These are phyloP conservation scores for Aethes cnicana DNA, from an alignment of 2,888 invertebrate species.

Conservation along the genomic window DNA sequence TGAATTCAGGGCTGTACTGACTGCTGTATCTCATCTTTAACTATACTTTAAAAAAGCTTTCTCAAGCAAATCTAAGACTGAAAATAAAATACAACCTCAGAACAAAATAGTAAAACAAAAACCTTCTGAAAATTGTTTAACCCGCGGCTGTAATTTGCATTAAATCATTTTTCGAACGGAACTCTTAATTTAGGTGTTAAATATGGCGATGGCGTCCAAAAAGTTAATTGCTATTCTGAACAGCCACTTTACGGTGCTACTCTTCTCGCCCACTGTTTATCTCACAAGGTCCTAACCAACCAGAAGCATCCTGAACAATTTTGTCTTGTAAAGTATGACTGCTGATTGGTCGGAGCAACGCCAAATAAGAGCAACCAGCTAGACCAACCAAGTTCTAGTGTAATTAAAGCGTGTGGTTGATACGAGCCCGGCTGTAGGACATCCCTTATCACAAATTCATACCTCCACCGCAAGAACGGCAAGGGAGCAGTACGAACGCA, in stretches of 20 bases:
- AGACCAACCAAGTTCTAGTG: neutral
- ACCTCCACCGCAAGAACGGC: neutral
- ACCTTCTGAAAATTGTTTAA: too few species aligned
- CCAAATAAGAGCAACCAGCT: too few species aligned
- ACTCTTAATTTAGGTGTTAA: neutral
- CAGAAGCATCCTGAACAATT: neutral
- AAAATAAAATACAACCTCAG: too few species aligned
- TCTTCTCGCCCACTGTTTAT: neutral
- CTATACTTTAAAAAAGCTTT: too few species aligned
- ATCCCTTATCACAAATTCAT: constrained; percentile 16
- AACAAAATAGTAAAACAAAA: too few species aligned
- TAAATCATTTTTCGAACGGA: neutral
- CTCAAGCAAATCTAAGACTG: too few species aligned
- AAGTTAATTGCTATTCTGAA: neutral
- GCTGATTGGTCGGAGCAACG: too few species aligned
- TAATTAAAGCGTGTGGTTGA: neutral
- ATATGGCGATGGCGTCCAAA: neutral
- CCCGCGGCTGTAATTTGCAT: too few species aligned
- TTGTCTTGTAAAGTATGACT: neutral
- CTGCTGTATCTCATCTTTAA: too few species aligned
- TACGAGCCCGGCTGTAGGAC: neutral
- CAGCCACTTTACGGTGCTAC: neutral
- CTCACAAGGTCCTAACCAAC: too few species aligned
- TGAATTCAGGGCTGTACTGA: too few species aligned
- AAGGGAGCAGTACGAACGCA: neutral